A percentile compares a stretch with the other conserved stretches of the same genome.
Conservation (phyloP, 2,888 invertebrate genomes). For the Drosophila ezoana region DNA sequence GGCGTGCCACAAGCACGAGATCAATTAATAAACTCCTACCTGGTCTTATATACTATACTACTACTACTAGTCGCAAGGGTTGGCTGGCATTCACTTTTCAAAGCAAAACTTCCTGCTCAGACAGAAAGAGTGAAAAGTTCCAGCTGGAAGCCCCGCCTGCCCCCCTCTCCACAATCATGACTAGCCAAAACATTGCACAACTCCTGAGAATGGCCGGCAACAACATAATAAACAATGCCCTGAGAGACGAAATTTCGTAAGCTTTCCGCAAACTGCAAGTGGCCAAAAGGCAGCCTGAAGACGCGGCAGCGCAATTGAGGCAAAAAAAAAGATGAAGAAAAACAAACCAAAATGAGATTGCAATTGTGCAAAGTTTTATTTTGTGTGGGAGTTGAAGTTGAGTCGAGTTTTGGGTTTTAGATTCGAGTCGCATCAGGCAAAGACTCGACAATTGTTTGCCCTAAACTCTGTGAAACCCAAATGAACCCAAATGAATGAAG, state of each 20-base stretch:
- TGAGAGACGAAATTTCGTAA: constrained; percentile 51
- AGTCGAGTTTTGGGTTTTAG: constrained; percentile 12
- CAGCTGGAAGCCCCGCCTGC: constrained; percentile 6
- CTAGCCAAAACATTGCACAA: constrained; percentile 51
- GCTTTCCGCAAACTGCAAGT: constrained; percentile 53
- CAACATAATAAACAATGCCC: constrained; percentile 52
- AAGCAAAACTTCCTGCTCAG: too few species aligned
- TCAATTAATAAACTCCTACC: constrained; percentile 47
- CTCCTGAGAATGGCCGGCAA: constrained; percentile 54
- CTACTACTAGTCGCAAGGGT: background rate
- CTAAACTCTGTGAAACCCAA: constrained; percentile 28
- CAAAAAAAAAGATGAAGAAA: constrained; percentile 1
- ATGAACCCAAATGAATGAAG: constrained; percentile 15
- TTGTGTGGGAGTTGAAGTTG: constrained; percentile 50
- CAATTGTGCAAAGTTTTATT: constrained; percentile 51
- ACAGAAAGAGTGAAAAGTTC: constrained; percentile 29
- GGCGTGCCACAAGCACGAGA: constrained; percentile 56
- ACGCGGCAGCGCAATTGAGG: constrained; percentile 47
- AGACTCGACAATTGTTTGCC: constrained; percentile 42
- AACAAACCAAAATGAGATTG: constrained; percentile 36
- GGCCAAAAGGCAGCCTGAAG: constrained; percentile 56
- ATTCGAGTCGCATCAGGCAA: constrained; percentile 10
- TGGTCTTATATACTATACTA: constrained; percentile 5
- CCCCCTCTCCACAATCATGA: constrained; percentile 7
- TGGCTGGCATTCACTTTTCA: constrained; percentile 57